Percentiles rank a stretch among this genome's conserved stretches.
Evolutionary conservation across 2,888 invertebrate species (phyloP).

Genomic region (Lathronympha strigana): DNA sequence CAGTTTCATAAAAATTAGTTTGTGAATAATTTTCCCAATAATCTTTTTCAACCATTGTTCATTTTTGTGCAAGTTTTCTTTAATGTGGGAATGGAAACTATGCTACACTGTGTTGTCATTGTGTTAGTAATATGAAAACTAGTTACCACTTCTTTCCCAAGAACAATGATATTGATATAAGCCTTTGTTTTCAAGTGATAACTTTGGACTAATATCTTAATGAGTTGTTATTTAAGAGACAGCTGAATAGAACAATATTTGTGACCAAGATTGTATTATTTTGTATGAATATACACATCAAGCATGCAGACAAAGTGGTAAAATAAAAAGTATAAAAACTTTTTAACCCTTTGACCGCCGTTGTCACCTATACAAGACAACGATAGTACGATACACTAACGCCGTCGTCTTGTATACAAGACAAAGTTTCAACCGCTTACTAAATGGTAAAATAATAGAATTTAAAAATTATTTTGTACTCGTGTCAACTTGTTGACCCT

Average conservation of each 20-base stretch:
- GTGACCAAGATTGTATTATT: not conserved
- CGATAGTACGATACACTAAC: too few relatives aligned
- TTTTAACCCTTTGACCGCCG: too few relatives aligned
- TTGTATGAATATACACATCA: too few relatives aligned
- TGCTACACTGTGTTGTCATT: constrained; percentile 47
- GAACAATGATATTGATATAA: constrained; percentile 34
- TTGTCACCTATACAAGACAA: too few relatives aligned
- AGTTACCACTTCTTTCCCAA: constrained; percentile 19
- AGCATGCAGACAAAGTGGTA: too few relatives aligned
- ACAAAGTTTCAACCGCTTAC: too few relatives aligned
- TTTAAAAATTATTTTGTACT: too few relatives aligned
- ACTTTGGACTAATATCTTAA: constrained; percentile 14
- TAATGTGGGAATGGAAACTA: constrained; percentile 61
- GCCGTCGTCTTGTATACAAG: too few relatives aligned
- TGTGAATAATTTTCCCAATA: constrained; percentile 42
- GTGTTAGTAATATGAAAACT: constrained; percentile 40
- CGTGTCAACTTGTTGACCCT: too few relatives aligned
- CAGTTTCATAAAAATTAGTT: constrained; percentile 10
- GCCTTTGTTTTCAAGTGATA: constrained; percentile 29
- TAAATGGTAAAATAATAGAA: too few relatives aligned
- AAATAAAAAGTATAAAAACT: too few relatives aligned
- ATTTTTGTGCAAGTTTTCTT: constrained; percentile 46
- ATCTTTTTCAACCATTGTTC: constrained; percentile 43
- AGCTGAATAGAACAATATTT: constrained; percentile 19
- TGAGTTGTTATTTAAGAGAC: not conserved